phyloP scores from a whole-genome alignment of 2,113 vertebrate genomes.

The Dermatemys mawii region DNA sequence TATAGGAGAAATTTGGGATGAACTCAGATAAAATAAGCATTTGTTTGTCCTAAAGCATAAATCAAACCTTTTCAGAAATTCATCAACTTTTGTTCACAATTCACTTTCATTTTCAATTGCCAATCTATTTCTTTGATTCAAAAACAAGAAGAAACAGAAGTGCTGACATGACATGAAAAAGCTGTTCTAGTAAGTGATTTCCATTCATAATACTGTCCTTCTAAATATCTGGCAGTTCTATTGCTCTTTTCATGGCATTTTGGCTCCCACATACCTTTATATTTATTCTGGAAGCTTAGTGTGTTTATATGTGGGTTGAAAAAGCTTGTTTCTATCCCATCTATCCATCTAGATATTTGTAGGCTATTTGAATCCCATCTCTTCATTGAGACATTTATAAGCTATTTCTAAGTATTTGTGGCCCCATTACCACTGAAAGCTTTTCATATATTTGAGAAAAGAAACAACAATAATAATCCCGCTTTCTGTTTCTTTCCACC shows the following conservation, averaged over 20 bases:
- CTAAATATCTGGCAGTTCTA: neutral
- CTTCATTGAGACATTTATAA: neutral
- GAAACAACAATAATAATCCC: neutral
- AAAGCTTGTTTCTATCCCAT: neutral
- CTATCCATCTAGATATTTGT: neutral
- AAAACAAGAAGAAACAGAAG: neutral
- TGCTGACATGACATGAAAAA: accelerated
- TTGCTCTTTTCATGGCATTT: neutral
- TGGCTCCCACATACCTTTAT: neutral
- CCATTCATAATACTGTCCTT: neutral
- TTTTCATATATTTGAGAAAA: neutral
- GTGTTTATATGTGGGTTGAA: neutral
- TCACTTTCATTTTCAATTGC: neutral
- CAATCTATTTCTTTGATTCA: neutral
- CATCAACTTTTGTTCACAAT: neutral
- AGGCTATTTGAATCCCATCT: neutral
- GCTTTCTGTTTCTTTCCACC: neutral
- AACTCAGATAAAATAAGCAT: neutral
- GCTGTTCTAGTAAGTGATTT: neutral
- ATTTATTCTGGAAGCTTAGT: neutral
- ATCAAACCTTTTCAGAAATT: constrained; percentile 21
- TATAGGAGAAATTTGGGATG: neutral
- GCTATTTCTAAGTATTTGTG: neutral
- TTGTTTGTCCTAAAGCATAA: neutral
- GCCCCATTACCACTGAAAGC: neutral